Conservation (phyloP, 2,888 invertebrate species). For the Hedychridium roseum region DNA sequence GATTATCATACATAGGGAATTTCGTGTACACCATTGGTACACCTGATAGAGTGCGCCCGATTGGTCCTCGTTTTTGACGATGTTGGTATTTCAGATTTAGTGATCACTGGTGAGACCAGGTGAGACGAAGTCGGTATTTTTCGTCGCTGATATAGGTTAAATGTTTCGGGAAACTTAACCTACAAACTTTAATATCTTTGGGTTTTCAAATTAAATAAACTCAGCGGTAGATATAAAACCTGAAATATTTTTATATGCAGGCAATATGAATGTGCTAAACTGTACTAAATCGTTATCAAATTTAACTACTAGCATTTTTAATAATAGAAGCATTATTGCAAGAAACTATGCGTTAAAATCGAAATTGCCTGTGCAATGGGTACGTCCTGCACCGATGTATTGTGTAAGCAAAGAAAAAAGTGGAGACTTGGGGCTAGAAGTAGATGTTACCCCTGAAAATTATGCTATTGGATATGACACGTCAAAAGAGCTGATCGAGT, state of each 20-base stretch:
- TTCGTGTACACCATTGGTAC: no score
- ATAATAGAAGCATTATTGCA: slow-evolving; percentile 24
- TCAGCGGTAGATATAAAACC: no score
- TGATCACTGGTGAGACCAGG: no score
- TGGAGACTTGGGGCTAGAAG: slow-evolving; percentile 73
- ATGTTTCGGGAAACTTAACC: no score
- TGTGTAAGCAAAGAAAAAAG: slow-evolving; percentile 73
- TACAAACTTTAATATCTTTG: no score
- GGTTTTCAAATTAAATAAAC: no score
- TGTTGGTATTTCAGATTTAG: no score
- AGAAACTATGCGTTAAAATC: slow-evolving; percentile 70
- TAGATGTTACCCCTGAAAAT: slow-evolving; percentile 67
- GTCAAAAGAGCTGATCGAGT: slow-evolving; percentile 78
- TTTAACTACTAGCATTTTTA: slow-evolving; percentile 21
- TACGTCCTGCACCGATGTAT: slow-evolving; percentile 74
- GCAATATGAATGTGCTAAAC: slow-evolving; percentile 40
- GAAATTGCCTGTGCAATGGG: slow-evolving; percentile 75
- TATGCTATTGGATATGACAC: slow-evolving; percentile 67
- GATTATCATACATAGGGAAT: no score
- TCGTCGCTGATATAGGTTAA: no score
- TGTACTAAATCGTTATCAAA: slow-evolving; percentile 19
- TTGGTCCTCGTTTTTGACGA: no score
- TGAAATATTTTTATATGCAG: not conserved
- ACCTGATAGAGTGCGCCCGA: no score
- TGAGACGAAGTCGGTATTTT: no score